Evolutionary conservation across 2,113 vertebrate species (phyloP).

Genomic region (Protobothrops mucrosquamatus): DNA sequence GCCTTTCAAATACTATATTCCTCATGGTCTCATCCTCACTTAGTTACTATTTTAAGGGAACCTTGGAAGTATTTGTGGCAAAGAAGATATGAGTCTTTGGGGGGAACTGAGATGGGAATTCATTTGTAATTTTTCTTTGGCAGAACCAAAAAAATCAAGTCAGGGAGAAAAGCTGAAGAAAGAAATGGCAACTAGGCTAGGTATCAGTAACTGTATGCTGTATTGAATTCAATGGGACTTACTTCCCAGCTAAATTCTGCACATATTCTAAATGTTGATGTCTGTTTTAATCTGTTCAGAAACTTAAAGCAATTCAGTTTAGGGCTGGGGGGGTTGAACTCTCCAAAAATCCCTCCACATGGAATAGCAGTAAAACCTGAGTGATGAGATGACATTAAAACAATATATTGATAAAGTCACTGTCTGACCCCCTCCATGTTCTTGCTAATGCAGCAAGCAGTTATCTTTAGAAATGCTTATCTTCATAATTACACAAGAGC

Average conservation of each 20-base stretch:
- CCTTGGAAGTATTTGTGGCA: not conserved
- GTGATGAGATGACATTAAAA: constrained; percentile 31
- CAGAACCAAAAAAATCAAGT: not conserved
- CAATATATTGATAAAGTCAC: constrained; percentile 30
- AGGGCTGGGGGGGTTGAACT: not conserved
- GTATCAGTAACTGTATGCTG: no score
- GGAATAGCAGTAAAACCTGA: constrained; percentile 22
- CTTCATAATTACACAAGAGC: constrained; percentile 16
- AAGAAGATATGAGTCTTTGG: not conserved
- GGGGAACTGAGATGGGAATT: not conserved
- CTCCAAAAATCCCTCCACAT: not conserved
- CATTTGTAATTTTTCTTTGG: not conserved
- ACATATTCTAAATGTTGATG: not conserved
- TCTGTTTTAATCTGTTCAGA: not conserved
- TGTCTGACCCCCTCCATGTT: constrained; percentile 22
- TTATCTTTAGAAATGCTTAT: constrained; percentile 40
- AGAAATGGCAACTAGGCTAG: not conserved
- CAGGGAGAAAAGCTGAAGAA: not conserved
- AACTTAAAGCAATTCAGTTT: not conserved
- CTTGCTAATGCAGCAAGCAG: constrained; percentile 8
- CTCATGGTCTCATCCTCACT: not conserved
- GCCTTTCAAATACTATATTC: not conserved
- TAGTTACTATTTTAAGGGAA: not conserved
- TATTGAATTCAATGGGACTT: not conserved
- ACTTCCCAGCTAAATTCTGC: not conserved